Conservation (phyloP, 2,113 vertebrate species). For the Calyptommatus sinebrachiatus region DNA sequence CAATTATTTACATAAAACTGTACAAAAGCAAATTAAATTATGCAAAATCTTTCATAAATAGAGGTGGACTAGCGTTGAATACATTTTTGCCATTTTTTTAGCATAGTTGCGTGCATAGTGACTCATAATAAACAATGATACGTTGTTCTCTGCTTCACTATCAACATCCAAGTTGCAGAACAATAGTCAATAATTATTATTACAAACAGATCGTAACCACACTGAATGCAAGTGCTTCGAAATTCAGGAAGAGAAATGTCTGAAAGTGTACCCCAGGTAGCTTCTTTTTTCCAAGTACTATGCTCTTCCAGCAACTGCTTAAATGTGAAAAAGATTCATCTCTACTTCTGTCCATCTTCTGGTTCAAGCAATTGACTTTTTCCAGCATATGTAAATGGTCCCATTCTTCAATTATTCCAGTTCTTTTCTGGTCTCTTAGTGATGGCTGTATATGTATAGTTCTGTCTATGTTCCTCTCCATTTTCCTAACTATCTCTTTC, state of each 20-base stretch:
- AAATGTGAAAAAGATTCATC: conserved; percentile 15
- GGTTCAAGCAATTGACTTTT: conserved; percentile 28
- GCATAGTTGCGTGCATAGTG: conserved; percentile 99
- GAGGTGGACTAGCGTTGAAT: conserved; percentile 97
- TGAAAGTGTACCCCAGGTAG: conserved; percentile 82
- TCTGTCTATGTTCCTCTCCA: background rate
- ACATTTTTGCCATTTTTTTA: conserved; percentile 93
- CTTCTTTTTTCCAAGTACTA: conserved; percentile 47
- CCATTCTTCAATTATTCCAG: background rate
- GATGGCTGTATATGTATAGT: conserved; percentile 52
- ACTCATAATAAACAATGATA: conserved; percentile 98
- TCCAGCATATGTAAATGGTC: conserved; percentile 33
- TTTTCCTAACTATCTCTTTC: conserved; percentile 40
- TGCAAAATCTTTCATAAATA: conserved; percentile 99
- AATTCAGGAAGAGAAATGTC: conserved; percentile 74
- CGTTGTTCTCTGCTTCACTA: conserved; percentile 95
- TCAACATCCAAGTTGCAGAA: conserved; percentile 99
- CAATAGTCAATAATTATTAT: conserved; percentile 97
- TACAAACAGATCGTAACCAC: conserved; percentile 89
- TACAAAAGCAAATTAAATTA: conserved; percentile 99
- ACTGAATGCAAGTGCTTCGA: conserved; percentile 90
- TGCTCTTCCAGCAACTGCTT: conserved; percentile 22
- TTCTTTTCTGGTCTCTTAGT: conserved; percentile 40
- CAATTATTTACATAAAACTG: conserved; percentile 99
- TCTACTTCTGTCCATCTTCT: conserved; percentile 42